phyloP scores from a whole-genome alignment of 2,113 vertebrate species.

The Strigops habroptila region DNA sequence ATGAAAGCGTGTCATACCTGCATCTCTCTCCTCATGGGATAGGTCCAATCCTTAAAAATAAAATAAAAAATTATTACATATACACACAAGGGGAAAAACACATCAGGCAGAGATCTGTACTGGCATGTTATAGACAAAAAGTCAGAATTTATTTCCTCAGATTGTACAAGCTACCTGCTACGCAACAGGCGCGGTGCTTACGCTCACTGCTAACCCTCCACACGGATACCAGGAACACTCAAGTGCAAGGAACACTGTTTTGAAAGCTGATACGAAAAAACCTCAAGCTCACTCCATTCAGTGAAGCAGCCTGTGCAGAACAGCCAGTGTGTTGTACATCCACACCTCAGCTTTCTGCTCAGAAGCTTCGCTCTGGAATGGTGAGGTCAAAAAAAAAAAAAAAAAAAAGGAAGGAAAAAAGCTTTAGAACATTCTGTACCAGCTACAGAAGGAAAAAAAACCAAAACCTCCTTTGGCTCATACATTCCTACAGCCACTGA shows the following conservation, averaged over 20 bases:
- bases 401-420: not conserved
- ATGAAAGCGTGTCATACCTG: conserved; percentile 79
- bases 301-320: not conserved
- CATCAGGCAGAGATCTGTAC: not conserved
- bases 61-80: not conserved
- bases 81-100: not conserved
- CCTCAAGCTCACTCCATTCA: not conserved
- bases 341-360: not conserved
- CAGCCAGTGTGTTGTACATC: not conserved
- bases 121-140: not conserved
- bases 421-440: not conserved
- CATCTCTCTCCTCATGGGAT: conserved; percentile 98
- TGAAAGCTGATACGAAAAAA: not conserved
- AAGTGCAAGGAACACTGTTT: not conserved
- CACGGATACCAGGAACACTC: not conserved
- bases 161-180: not conserved
- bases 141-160: not conserved
- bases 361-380: not conserved
- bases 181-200: accelerated
- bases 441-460: not conserved
- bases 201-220: not conserved
- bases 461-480: not conserved
- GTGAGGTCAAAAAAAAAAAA: not conserved
- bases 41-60: conserved; percentile 90
- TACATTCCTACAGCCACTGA: not conserved